Evolutionary conservation across 2,888 invertebrate genomes (phyloP).

Genomic region (Phragmatobia fuliginosa): DNA sequence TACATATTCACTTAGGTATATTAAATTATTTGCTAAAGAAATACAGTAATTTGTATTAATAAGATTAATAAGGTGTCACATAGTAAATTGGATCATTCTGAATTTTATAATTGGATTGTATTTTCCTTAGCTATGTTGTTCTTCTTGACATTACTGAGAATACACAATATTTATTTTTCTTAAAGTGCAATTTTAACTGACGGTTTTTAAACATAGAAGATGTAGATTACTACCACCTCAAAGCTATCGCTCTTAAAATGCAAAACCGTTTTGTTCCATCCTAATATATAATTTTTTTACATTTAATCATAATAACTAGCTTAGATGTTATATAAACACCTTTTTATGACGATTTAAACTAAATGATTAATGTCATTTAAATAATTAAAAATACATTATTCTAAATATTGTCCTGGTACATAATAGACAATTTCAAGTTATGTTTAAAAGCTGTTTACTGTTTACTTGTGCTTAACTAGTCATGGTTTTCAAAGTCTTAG

Average conservation of each 20-base stretch:
- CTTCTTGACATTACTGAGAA: not conserved
- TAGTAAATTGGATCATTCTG: constrained; percentile 35
- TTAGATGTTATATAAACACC: no score
- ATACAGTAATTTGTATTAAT: constrained; percentile 25
- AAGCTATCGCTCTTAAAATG: no score
- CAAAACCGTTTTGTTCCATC: no score
- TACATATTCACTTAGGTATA: constrained; percentile 22
- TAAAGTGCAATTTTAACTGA: not conserved
- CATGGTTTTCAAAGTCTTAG: not conserved
- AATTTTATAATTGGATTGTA: constrained; percentile 16
- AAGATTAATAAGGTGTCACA: constrained; percentile 21
- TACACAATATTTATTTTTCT: not conserved
- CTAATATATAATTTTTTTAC: no score
- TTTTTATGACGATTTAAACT: no score
- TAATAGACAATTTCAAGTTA: no score
- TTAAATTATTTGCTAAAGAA: constrained; percentile 25
- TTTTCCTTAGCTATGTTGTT: constrained; percentile 15
- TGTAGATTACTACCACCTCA: not conserved
- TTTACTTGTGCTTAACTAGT: not conserved
- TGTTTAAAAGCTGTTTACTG: not conserved
- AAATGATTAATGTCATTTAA: no score
- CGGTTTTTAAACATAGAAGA: not conserved
- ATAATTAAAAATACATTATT: no score
- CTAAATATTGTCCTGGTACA: no score
- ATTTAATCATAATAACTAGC: no score